Evolutionary conservation across 2,797 vertebrate species (phyloP), one percentile per base, ranked within the genome.

Genomic region (Urophycis tenuis): DNA sequence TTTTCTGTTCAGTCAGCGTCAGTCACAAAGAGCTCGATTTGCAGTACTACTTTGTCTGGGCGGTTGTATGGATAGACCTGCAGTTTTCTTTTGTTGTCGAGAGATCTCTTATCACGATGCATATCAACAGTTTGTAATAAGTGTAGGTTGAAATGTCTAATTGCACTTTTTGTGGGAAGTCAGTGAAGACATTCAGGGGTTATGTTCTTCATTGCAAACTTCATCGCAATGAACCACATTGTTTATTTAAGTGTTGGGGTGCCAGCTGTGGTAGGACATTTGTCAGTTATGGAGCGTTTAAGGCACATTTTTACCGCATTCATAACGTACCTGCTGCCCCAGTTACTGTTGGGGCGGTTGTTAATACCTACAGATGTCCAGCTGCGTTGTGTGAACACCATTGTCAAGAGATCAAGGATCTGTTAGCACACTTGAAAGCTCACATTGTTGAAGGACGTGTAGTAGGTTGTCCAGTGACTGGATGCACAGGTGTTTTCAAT

Each of bases 341-440:
- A 71, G 25, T 33, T 49, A n/a, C n/a, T 60, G 1, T 49, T 31
- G n/a, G n/a, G n/a, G n/a, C n/a, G n/a, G n/a, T 53, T 15, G 35
- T 74, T 9, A 34, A 34, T 0, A 1, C 67, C 70, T 64, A 83
- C 29, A 83, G 78, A 74, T 83, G 83, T 32, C 67, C 79, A 0
- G 69, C 81, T 1, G 77, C 72, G 22, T 77, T 79, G n/a, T 80
- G 78, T 80, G 79, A 76, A 17, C 39, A 34, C 12, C 70, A 82
- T 71, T 84, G 78, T 82, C 71, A 81, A 0, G 77, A 34, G 67
- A 9, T 29, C 0, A 81, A 77, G 64, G 1, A 11, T 12, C 49
- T 83, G 71, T 5, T 82, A 36, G 60, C 74, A 74, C 80, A 87
- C 77, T n/a, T 83, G 75, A 86, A 80, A 33, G 76, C 81, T 53